Percentiles rank a stretch among this genome's conserved stretches.
Evolutionary conservation across 2,888 invertebrate genomes (phyloP).

Genomic region (Trissolcus brochymenae): DNA sequence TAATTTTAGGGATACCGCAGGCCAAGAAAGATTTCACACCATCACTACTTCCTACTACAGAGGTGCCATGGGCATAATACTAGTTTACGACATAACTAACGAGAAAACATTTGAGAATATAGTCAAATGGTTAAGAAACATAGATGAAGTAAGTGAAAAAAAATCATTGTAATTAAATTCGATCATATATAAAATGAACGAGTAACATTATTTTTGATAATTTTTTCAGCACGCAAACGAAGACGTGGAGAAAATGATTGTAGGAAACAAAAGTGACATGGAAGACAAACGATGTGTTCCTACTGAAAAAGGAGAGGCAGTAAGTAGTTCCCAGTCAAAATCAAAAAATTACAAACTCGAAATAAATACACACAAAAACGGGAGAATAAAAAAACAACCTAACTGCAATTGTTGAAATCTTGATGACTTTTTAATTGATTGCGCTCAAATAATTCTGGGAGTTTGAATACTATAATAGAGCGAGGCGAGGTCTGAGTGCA

Average conservation of each 20-base stretch:
- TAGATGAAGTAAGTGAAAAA: slow-evolving; percentile 87
- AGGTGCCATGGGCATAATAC: slow-evolving; percentile 98
- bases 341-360: not conserved
- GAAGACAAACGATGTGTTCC: slow-evolving; percentile 94
- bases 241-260: slow-evolving; percentile 98
- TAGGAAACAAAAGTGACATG: slow-evolving; percentile 99
- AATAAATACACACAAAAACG: not conserved
- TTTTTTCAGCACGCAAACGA: slow-evolving; percentile 93
- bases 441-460: too few species aligned
- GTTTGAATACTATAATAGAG: too few species aligned
- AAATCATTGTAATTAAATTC: not conserved
- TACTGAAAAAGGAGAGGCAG: slow-evolving; percentile 94
- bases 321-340: slow-evolving; percentile 74
- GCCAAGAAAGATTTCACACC: slow-evolving; percentile 98
- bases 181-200: not conserved
- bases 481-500: too few species aligned
- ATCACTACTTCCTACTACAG: slow-evolving; percentile 99
- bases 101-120: slow-evolving; percentile 99
- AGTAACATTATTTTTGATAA: slow-evolving; percentile 3
- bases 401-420: not conserved
- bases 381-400: not conserved
- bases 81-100: slow-evolving; percentile 98
- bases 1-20: slow-evolving; percentile 87
- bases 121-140: slow-evolving; percentile 98
- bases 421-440: too few species aligned